phyloP scores from a whole-genome alignment of 2,113 vertebrate genomes.

The Furnarius figulus region DNA sequence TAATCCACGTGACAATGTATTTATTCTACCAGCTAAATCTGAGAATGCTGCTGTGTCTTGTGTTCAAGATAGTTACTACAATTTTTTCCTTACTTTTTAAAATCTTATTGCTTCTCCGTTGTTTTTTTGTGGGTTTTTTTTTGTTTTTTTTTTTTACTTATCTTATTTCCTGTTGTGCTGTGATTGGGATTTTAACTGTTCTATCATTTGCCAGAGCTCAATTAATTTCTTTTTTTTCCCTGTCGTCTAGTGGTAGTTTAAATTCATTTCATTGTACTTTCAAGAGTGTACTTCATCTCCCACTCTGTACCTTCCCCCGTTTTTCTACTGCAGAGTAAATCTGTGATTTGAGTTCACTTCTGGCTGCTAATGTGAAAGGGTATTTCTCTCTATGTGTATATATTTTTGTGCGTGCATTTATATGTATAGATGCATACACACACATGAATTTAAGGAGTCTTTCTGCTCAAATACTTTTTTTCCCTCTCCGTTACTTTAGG shows the following conservation, averaged over 20 bases:
- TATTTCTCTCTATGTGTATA: not conserved
- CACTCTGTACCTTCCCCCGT: not conserved
- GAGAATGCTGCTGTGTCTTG: not conserved
- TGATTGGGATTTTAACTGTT: not conserved
- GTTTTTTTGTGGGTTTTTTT: not conserved
- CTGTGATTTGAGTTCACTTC: not conserved
- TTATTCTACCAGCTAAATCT: not conserved
- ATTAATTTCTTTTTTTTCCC: not conserved
- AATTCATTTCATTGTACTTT: not conserved
- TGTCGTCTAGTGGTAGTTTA: not conserved
- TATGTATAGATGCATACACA: no score
- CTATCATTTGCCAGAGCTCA: not conserved
- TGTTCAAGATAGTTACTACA: not conserved
- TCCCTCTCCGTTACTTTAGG: not conserved
- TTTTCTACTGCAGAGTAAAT: not conserved
- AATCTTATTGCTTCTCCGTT: not conserved
- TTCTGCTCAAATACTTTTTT: not conserved
- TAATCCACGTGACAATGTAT: not conserved
- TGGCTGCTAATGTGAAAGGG: not conserved
- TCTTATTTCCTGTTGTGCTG: not conserved
- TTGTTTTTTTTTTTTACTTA: not conserved
- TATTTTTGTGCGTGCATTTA: not conserved
- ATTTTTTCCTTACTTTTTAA: not conserved
- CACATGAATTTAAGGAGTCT: not conserved
- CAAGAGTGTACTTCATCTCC: not conserved